Conservation (phyloP, 2,797 vertebrate genomes). For the Poeciliopsis gracilis region DNA sequence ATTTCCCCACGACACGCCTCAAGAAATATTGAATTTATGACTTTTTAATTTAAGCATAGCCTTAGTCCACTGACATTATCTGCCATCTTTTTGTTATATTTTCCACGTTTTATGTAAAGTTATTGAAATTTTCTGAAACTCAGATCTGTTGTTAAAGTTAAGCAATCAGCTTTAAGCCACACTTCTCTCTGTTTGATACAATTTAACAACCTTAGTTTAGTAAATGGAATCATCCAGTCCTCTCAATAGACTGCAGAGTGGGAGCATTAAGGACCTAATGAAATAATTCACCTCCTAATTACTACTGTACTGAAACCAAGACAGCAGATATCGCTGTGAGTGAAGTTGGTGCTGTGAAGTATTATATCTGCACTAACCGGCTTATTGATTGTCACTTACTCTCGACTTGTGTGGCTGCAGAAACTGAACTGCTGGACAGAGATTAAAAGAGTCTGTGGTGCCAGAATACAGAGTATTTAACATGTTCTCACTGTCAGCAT, state of each 20-base stretch:
- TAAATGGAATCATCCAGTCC: background rate
- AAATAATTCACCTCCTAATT: background rate
- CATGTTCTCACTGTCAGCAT: background rate
- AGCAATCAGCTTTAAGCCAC: background rate
- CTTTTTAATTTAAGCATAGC: conserved; percentile 21
- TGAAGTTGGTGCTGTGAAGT: conserved; percentile 14
- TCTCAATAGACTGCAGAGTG: background rate
- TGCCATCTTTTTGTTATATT: conserved; percentile 14
- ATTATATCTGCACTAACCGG: conserved; percentile 23
- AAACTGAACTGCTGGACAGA: conserved; percentile 9
- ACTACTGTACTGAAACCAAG: background rate
- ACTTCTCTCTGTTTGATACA: background rate
- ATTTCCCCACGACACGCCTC: background rate
- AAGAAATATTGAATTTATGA: conserved; percentile 22
- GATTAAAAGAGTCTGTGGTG: conserved; percentile 23
- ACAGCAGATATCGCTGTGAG: background rate
- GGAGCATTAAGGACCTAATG: background rate
- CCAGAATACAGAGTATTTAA: conserved; percentile 31
- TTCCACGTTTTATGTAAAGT: conserved; percentile 3
- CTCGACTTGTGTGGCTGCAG: conserved; percentile 15
- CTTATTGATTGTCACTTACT: conserved; percentile 23
- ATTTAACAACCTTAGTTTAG: background rate
- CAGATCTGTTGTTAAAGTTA: conserved; percentile 1
- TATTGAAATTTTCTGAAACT: conserved; percentile 2
- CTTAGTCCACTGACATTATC: conserved; percentile 13